A percentile compares a stretch with the other conserved stretches of the same genome.
Evolutionary conservation across 2,888 invertebrate genomes (phyloP).

Genomic region (Ichneumoninae sp.): DNA sequence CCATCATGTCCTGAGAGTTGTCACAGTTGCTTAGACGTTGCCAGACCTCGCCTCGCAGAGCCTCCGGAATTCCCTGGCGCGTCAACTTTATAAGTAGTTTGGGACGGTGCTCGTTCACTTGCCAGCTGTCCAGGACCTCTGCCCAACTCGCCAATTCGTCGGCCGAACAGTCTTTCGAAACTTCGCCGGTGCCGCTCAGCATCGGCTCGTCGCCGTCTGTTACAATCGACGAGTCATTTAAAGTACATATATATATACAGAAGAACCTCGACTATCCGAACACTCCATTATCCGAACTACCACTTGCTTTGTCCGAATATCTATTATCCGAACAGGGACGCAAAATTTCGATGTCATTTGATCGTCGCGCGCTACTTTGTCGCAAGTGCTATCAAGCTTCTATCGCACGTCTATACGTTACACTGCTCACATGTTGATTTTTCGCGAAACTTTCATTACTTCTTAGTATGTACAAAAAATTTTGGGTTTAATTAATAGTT

Average conservation of each 20-base stretch:
- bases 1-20: constrained; percentile 93
- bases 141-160: constrained; percentile 97
- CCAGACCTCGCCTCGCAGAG: constrained; percentile 98
- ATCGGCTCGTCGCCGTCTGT: constrained; percentile 96
- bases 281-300: no score
- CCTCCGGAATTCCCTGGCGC: constrained; percentile 96
- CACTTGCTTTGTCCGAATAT: no score
- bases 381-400: no score
- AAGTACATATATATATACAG: not conserved
- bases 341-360: no score
- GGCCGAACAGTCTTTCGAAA: constrained; percentile 97
- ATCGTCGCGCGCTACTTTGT: no score
- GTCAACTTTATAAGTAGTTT: constrained; percentile 93
- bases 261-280: no score
- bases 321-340: no score
- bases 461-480: no score
- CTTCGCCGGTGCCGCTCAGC: constrained; percentile 98
- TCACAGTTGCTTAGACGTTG: constrained; percentile 96
- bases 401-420: no score
- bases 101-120: constrained; percentile 89
- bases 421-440: no score
- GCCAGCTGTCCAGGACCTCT: constrained; percentile 92
- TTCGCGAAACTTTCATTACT: no score
- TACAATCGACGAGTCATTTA: constrained; percentile 36
- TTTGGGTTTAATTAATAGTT: no score